A percentile compares a stretch with the other conserved stretches of the same genome.
These are phyloP conservation scores for Heterocephalus glaber DNA, from an alignment of 2,113 vertebrate genomes.

Conservation along the genomic window DNA sequence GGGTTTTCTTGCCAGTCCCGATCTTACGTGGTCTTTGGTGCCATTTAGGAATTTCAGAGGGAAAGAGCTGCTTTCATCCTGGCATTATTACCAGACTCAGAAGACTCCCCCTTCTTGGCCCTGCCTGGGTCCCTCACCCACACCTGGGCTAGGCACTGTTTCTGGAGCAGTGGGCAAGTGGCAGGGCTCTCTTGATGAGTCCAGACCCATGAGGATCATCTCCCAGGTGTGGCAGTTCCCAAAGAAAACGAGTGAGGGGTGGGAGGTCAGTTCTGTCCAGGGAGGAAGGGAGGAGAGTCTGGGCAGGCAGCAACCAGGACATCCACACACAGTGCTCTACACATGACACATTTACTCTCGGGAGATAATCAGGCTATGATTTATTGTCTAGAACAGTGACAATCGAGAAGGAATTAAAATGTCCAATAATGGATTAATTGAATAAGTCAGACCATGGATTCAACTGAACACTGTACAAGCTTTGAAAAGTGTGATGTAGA, in stretches of 20 bases:
- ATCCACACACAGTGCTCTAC: no score
- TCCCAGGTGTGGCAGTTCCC: no score
- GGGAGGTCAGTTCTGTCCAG: no score
- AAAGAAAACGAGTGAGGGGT: no score
- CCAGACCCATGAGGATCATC: no score
- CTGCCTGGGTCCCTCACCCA: not conserved
- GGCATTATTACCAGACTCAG: not conserved
- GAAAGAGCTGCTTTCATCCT: not conserved
- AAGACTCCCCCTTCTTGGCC: not conserved
- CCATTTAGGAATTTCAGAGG: not conserved
- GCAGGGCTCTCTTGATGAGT: no score
- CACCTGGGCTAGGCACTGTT: not conserved
- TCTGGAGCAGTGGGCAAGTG: not conserved
- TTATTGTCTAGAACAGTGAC: not conserved
- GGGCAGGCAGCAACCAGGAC: no score
- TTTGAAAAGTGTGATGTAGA: not conserved
- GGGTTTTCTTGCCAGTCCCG: not conserved
- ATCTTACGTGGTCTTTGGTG: not conserved
- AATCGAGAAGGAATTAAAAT: constrained; percentile 1
- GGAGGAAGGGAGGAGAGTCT: no score
- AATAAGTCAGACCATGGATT: not conserved
- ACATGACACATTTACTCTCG: no score
- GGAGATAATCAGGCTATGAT: no score
- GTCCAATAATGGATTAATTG: not conserved
- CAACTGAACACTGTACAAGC: not conserved